Conservation (phyloP, 30 jellyfish, hydroid and myxozoan species). For the Aurelia coerulea region DNA sequence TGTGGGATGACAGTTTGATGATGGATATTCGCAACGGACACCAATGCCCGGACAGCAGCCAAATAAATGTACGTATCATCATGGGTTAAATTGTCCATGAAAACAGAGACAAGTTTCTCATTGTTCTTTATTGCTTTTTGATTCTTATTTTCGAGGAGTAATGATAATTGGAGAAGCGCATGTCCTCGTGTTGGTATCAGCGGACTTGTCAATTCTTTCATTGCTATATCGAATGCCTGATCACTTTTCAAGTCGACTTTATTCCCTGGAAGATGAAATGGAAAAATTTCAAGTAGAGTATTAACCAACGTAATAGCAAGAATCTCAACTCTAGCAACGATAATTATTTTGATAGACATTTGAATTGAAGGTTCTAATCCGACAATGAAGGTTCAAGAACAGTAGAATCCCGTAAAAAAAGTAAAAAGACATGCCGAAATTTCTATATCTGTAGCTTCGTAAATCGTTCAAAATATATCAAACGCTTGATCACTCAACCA, state of each 20-base stretch:
- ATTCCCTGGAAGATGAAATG: no score
- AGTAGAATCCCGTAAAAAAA: no score
- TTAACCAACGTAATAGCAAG: no score
- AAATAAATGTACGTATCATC: conserved; percentile 86
- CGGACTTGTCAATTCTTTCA: conserved; percentile 74
- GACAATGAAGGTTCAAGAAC: no score
- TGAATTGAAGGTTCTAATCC: no score
- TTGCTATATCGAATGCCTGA: conserved; percentile 51
- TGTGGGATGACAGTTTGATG: conserved; percentile 75
- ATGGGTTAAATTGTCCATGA: conserved; percentile 60
- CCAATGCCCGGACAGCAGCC: conserved; percentile 82
- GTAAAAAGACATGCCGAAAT: no score
- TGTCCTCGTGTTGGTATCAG: conserved; percentile 91
- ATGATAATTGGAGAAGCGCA: conserved; percentile 70
- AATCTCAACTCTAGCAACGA: no score
- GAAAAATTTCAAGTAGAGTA: no score
- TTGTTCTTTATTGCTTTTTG: conserved; percentile 48
- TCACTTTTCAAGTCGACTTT: neutral
- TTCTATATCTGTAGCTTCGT: no score
- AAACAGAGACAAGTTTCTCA: conserved; percentile 57
- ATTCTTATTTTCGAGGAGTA: conserved; percentile 49
- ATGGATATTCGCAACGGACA: conserved; percentile 25
- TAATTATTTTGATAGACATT: no score
- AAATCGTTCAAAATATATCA: no score
- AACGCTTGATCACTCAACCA: no score